Evolutionary conservation across 2,797 vertebrate genomes (phyloP), one percentile per base, ranked within the genome.

Genomic region (Ctenosaura bakeri): DNA sequence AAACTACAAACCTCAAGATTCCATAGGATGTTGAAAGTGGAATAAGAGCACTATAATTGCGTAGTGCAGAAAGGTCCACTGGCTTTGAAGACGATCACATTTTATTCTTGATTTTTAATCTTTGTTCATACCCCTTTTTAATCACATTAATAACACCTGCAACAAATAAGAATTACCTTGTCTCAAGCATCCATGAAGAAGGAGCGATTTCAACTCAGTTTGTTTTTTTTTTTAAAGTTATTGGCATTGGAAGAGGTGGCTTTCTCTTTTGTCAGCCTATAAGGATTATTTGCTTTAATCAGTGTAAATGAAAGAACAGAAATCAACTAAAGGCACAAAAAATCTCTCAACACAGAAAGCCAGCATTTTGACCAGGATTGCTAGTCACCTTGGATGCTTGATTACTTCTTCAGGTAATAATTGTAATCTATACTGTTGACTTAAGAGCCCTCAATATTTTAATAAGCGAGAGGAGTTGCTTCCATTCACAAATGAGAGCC

Each of bases 401-500:
- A 77, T 94, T 54, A 32, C 71, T 14, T 92, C 80, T 88, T 94
- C 90, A 32, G 89, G 74, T 89, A 92, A 90, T 93, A 94, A 88
- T 62, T 88, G 89, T 93, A 92, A 93, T 92, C 80, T 91, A 77
- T 64, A 29, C 18, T 91, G 50, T 93, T 87, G 83, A 84, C 50
- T 92, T 14, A 88, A 90, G 79, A 90, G 62, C 16, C 91, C 82
- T 93, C 89, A 90, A 38, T 93, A 93, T 93, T 95, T 95, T 93
- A 93, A 85, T 35, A 88, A 0, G 14, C 16, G 78, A 52, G 87
- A 88, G 87, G 69, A 90, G 90, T 84, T 83, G 20, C 1, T 87
- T 96, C 76, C 92, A 46, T 94, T 94, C 91, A 92, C 71, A 91
- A 89, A 89, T 92, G 87, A 92, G 91, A 90, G 83, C 64, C 90